Evolutionary conservation across 2,888 invertebrate genomes (phyloP).

Genomic region (Diaphora mendica): DNA sequence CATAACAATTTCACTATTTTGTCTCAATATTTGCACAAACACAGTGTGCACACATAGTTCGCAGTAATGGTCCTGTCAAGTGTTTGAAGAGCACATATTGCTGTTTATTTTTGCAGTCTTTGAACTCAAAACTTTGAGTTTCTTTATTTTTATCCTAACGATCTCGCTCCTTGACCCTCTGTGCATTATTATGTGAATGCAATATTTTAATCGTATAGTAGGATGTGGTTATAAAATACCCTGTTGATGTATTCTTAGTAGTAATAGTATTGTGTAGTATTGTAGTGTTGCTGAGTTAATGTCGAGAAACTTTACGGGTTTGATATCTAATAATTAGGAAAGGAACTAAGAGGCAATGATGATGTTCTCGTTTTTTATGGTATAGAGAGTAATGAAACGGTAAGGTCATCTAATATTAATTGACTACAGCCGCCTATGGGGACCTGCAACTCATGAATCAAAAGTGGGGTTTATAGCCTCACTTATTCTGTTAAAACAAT

Average conservation of each 20-base stretch:
- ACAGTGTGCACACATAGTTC: constrained; percentile 70
- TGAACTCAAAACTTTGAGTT: constrained; percentile 57
- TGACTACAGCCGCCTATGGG: too few species aligned
- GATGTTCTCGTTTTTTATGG: too few species aligned
- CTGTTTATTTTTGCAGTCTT: constrained; percentile 72
- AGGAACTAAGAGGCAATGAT: too few species aligned
- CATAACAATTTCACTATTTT: constrained; percentile 17
- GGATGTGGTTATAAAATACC: neutral
- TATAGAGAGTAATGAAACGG: too few species aligned
- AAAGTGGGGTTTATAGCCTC: too few species aligned
- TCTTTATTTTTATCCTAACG: constrained; percentile 64
- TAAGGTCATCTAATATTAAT: too few species aligned
- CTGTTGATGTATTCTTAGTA: neutral
- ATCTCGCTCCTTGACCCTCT: constrained; percentile 29
- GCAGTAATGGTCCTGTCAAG: constrained; percentile 78
- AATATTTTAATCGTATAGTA: neutral
- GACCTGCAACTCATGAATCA: too few species aligned
- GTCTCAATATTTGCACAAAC: constrained; percentile 29
- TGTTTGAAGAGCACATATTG: constrained; percentile 71
- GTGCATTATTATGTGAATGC: constrained; percentile 18
- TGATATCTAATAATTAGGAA: too few species aligned
- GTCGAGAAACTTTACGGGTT: neutral
- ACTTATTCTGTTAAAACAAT: neutral
- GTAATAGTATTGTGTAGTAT: neutral
- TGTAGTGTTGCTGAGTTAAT: too few species aligned